phyloP scores from a whole-genome alignment of 1,140 invertebrate species.

The Cotesia typhae region DNA sequence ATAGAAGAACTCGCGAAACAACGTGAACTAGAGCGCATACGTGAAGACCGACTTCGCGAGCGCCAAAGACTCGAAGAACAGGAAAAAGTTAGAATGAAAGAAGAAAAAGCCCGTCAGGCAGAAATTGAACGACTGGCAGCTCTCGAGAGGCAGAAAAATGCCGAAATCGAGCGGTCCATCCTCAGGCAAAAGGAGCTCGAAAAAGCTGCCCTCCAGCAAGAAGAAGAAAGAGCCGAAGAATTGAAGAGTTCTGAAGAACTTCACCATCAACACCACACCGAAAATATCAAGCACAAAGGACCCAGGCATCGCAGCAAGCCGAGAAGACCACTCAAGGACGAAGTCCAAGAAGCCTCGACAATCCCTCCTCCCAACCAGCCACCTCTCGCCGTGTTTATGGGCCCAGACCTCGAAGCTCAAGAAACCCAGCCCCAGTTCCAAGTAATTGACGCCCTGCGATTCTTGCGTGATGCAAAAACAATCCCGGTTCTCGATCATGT shows the following conservation, averaged over 20 bases:
- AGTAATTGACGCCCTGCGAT: slow-evolving; percentile 74
- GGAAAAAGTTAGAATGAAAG: slow-evolving; percentile 46
- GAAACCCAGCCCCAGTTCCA: slow-evolving; percentile 53
- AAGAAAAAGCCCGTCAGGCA: slow-evolving; percentile 42
- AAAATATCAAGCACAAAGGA: slow-evolving; percentile 31
- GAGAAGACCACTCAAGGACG: slow-evolving; percentile 11
- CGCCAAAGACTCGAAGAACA: slow-evolving; percentile 50
- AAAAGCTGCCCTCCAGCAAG: slow-evolving; percentile 34
- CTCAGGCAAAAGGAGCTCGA: slow-evolving; percentile 32
- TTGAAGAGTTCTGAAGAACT: slow-evolving; percentile 26
- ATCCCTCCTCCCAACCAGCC: slow-evolving; percentile 75
- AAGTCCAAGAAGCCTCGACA: slow-evolving; percentile 40
- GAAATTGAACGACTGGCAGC: slow-evolving; percentile 37
- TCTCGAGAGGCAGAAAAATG: slow-evolving; percentile 38
- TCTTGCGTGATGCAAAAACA: slow-evolving; percentile 74
- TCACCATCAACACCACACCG: slow-evolving; percentile 33
- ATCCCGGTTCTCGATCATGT: slow-evolving; percentile 81
- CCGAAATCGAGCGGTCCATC: slow-evolving; percentile 30
- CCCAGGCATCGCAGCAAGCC: slow-evolving; percentile 25
- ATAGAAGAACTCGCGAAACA: slow-evolving; percentile 55
- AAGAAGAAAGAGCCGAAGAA: slow-evolving; percentile 36
- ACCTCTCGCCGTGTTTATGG: slow-evolving; percentile 81
- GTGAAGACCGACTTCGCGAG: slow-evolving; percentile 47
- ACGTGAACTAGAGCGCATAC: slow-evolving; percentile 54
- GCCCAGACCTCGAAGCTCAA: slow-evolving; percentile 62